phyloP scores from a whole-genome alignment of 2,113 vertebrate species.

The Dipodomys merriami region DNA sequence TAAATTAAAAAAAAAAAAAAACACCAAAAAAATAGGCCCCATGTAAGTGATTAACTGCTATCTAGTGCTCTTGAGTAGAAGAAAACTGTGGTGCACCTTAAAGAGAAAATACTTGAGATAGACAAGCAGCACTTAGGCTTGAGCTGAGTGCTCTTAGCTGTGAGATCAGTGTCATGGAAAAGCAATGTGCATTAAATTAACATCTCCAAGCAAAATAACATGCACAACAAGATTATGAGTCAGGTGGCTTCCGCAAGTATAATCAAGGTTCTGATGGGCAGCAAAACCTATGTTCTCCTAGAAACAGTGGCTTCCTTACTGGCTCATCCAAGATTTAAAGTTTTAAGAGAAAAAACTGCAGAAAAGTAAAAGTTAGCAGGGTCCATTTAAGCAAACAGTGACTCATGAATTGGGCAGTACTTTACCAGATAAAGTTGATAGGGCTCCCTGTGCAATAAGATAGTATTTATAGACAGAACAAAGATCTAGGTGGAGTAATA shows the following conservation, averaged over 20 bases:
- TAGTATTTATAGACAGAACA: not conserved
- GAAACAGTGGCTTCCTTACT: not conserved
- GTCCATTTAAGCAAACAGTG: not conserved
- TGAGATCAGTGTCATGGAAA: not conserved
- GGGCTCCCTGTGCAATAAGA: not conserved
- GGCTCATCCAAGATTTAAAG: not conserved
- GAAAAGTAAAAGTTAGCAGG: not conserved
- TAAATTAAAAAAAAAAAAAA: too few species aligned
- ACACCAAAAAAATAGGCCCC: too few species aligned
- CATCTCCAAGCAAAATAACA: not conserved
- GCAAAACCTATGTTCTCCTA: not conserved
- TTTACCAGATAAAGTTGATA: not conserved
- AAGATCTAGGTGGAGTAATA: not conserved
- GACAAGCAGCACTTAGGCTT: not conserved
- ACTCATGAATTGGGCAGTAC: not conserved
- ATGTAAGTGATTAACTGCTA: too few species aligned
- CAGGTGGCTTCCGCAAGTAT: not conserved
- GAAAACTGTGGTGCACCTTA: not conserved
- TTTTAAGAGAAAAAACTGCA: not conserved
- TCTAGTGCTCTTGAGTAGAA: not conserved
- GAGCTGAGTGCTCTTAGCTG: not conserved
- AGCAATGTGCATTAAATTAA: not conserved
- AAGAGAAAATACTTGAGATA: not conserved
- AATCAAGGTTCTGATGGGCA: too few species aligned
- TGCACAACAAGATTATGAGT: not conserved